phyloP scores from a whole-genome alignment of 1,140 invertebrate genomes.

The Chlorops oryzae region DNA sequence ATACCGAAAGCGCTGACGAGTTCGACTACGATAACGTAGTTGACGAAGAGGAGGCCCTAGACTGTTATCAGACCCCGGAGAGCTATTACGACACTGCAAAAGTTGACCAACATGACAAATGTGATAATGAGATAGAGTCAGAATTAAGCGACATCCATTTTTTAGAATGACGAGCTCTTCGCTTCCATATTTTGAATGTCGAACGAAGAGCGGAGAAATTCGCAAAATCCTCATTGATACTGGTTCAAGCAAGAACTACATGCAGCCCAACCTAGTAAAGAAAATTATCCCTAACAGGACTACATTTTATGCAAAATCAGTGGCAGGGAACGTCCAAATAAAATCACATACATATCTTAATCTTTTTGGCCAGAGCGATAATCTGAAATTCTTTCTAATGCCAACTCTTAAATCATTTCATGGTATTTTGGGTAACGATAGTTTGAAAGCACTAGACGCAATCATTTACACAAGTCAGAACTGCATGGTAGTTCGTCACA shows the following conservation, averaged over 20 bases:
- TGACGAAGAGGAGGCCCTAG: too few species aligned
- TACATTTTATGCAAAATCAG: constrained; percentile 9
- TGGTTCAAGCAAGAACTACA: constrained; percentile 20
- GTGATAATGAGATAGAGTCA: too few species aligned
- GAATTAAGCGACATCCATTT: too few species aligned
- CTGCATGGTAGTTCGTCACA: neutral
- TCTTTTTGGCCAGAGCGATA: constrained; percentile 10
- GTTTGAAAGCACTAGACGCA: constrained; percentile 8
- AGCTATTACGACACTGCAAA: too few species aligned
- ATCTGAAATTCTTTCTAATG: constrained; percentile 11
- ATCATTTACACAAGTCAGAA: constrained; percentile 11
- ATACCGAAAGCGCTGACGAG: too few species aligned
- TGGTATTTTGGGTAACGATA: constrained; percentile 16
- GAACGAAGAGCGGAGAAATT: constrained; percentile 14
- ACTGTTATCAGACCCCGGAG: too few species aligned
- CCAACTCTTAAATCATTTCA: constrained; percentile 13
- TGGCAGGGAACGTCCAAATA: constrained; percentile 12
- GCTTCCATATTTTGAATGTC: too few species aligned
- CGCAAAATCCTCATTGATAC: constrained; percentile 17
- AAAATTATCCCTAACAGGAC: constrained; percentile 11
- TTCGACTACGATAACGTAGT: too few species aligned
- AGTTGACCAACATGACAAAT: too few species aligned
- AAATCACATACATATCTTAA: constrained; percentile 12
- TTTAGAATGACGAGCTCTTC: too few species aligned
- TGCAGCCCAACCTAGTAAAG: constrained; percentile 13